Conservation (phyloP, 2,797 vertebrate species). For the Silurus lanzhouensis region DNA sequence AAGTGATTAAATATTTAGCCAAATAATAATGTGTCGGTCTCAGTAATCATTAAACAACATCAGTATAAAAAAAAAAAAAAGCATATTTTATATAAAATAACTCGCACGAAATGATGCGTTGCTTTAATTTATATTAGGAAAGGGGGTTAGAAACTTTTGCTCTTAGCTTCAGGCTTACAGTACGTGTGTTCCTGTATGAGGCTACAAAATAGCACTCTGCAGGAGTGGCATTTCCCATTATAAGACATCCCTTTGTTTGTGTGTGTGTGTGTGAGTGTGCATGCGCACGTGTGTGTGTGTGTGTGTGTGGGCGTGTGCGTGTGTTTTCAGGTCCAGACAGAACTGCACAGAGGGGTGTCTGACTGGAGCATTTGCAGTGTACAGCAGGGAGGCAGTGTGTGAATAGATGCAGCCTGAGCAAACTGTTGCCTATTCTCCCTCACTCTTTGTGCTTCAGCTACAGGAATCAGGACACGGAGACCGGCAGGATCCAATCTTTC, state of each 20-base stretch:
- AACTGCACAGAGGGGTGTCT: conserved; percentile 45
- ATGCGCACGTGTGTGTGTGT: conserved; percentile 49
- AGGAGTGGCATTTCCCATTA: conserved; percentile 17
- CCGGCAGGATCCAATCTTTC: conserved; percentile 37
- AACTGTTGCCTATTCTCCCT: conserved; percentile 33
- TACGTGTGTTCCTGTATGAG: conserved; percentile 5
- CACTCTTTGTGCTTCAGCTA: conserved; percentile 29
- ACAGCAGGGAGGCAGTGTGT: conserved; percentile 60
- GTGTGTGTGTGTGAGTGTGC: conserved; percentile 47
- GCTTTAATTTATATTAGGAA: background rate
- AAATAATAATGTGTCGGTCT: background rate
- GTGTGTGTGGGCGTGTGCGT: conserved; percentile 17
- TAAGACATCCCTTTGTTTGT: conserved; percentile 42
- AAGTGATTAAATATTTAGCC: background rate
- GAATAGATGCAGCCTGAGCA: conserved; percentile 49
- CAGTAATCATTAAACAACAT: too few species aligned
- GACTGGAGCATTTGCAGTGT: conserved; percentile 43
- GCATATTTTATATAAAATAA: background rate
- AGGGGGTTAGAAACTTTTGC: conserved; percentile 1
- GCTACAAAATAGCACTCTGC: conserved; percentile 48
- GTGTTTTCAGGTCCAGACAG: conserved; percentile 24
- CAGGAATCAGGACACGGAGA: conserved; percentile 42
- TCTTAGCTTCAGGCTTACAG: background rate
- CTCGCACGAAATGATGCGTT: background rate
- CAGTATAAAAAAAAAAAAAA: too few species aligned